phyloP scores from a whole-genome alignment of 1,140 invertebrate species.

The Meloidogyne floridensis region DNA sequence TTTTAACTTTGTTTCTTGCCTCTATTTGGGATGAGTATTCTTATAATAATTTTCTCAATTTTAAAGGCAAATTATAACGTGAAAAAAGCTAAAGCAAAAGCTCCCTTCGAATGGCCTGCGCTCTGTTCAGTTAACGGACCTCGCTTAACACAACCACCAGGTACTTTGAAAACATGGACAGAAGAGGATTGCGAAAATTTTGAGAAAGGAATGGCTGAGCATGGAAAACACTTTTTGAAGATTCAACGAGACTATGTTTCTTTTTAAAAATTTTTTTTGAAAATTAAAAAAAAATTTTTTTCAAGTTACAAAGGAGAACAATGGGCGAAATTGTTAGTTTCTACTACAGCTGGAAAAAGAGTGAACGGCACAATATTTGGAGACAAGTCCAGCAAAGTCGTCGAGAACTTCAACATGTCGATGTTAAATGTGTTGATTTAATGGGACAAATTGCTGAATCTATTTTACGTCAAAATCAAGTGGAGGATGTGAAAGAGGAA shows the following conservation, averaged over 20 bases:
- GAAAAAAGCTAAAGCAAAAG: conserved; percentile 7
- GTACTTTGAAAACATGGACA: conserved; percentile 10
- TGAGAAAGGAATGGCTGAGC: conserved; percentile 25
- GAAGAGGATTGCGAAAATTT: conserved; percentile 27
- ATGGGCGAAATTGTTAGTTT: conserved; percentile 39
- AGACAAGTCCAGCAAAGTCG: neutral
- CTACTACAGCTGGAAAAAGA: conserved; percentile 42
- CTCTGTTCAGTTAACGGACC: neutral
- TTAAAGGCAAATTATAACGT: conserved; percentile 21
- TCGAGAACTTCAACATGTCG: conserved; percentile 17
- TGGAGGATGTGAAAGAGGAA: neutral
- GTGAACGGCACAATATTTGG: conserved; percentile 37
- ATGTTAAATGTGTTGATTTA: conserved; percentile 20
- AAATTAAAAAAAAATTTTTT: neutral
- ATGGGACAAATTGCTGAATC: conserved; percentile 27
- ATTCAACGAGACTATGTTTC: conserved; percentile 22
- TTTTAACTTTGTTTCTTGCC: no score
- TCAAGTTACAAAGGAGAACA: conserved; percentile 29
- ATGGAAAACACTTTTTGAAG: conserved; percentile 32
- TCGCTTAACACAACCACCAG: neutral
- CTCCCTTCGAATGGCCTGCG: neutral
- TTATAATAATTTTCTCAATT: neutral
- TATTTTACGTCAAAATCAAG: neutral
- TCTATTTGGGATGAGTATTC: neutral
- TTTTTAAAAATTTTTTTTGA: conserved; percentile 15